Conservation (phyloP, 2,888 invertebrate genomes). For the Coelinius sp. region DNA sequence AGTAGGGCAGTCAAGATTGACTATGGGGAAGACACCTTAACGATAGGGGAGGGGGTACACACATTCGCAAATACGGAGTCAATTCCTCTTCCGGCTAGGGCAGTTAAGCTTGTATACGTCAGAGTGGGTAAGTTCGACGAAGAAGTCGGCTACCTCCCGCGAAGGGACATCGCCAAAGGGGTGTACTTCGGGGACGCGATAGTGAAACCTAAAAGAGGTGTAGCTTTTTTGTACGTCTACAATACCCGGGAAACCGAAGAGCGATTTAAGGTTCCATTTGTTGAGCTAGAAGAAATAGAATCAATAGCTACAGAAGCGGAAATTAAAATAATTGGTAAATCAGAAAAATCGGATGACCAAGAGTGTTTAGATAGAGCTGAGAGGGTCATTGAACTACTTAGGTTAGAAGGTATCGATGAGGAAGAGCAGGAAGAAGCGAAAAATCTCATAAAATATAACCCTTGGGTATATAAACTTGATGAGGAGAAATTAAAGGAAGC, state of each 20-base stretch:
- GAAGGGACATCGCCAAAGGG: background rate
- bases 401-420: background rate
- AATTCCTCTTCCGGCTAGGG: background rate
- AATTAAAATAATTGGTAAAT: background rate
- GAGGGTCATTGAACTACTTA: background rate
- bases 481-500: background rate
- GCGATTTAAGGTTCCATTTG: background rate
- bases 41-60: background rate
- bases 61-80: background rate
- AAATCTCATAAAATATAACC: background rate
- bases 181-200: background rate
- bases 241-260: background rate
- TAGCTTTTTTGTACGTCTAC: background rate
- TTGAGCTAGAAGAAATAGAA: background rate
- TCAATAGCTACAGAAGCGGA: background rate
- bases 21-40: background rate
- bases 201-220: background rate
- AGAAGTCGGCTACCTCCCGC: background rate
- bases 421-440: background rate
- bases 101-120: background rate
- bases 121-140: background rate
- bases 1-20: background rate
- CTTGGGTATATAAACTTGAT: background rate
- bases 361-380: background rate
- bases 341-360: background rate